These are phyloP conservation scores for Spialia ferax DNA, from an alignment of 2,888 invertebrate genomes.

Conservation along the genomic window DNA sequence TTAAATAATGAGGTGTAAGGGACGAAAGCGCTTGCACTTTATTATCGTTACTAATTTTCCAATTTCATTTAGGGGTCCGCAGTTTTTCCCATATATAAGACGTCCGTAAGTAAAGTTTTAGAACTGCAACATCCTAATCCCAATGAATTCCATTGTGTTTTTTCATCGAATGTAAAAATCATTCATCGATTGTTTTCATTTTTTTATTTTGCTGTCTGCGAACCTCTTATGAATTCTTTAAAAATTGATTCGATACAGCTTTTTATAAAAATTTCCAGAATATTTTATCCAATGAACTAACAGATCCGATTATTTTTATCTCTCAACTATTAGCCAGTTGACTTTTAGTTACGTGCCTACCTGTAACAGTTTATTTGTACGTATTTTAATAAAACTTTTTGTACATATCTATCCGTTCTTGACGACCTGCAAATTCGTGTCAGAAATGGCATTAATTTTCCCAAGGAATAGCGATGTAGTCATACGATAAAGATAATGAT, in stretches of 20 bases:
- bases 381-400: too few species aligned
- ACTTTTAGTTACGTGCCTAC: too few species aligned
- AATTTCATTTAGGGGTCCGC: slow-evolving; percentile 36
- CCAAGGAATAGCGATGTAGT: too few species aligned
- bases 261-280: background rate
- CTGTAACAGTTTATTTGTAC: too few species aligned
- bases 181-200: background rate
- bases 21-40: background rate
- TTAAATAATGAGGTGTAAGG: slow-evolving; percentile 31
- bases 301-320: too few species aligned
- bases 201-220: background rate
- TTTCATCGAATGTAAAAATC: slow-evolving; percentile 9
- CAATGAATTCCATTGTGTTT: slow-evolving; percentile 5
- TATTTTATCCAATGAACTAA: too few species aligned
- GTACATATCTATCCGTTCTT: too few species aligned
- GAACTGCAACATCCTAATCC: slow-evolving; percentile 12
- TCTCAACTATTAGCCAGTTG: too few species aligned
- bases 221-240: background rate
- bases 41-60: slow-evolving; percentile 1
- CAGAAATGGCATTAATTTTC: too few species aligned
- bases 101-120: slow-evolving; percentile 37
- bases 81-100: slow-evolving; percentile 39
- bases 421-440: too few species aligned
- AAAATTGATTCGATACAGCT: background rate
- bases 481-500: background rate